Base-by-base conservation (phyloP, 2,113 vertebrate species). In the Ctenodactylus gundi region DNA sequence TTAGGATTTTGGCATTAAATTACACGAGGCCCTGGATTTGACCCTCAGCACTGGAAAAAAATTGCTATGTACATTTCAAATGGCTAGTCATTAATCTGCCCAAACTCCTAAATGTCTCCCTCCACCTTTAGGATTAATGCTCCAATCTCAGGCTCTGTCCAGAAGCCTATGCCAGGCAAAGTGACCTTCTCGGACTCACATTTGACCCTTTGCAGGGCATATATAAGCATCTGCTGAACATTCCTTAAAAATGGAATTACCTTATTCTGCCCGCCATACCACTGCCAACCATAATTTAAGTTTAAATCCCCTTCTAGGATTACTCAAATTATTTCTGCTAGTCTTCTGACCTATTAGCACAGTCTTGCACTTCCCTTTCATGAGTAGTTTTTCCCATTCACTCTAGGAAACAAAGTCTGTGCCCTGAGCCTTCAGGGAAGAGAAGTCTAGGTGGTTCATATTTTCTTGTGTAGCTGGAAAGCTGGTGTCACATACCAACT, bases 181-280 rank as follows among this genome's bases (percentile, higher is more conserved):
- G 49, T 80, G 51, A 85, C n/a, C 70, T 85, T 85, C 60, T 62
- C 64, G 9, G 64, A 70, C 14, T 51, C 80, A 85, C 12, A 46
- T 34, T 1, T 91, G 64, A 27, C 11, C 41, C 68, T 75, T 78
- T 92, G 25, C 21, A 95, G 20, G 80, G 51, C 23, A 73, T 17
- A 75, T 77, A 6, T 65, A 68, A 88, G 11, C 34, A 68, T 82
- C 27, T 90, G 46, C 62, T 77, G 91, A 85, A 89, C 0, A 2
- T 76, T 85, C 17, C 57, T 81, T 95, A 94, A 86, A 88, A 76
- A 84, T 1, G 21, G 27, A 83, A 81, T 87, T 75, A 81, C n/a
- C 11, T 89, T 85, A 39, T 65, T 44, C 49, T 5, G 5, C 65
- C 34, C 55, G n/a, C n/a, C 31, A 34, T 15, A 88, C 44, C 55